Base-by-base conservation (phyloP, 2,113 vertebrate species). In the Macquaria ambigua region DNA sequence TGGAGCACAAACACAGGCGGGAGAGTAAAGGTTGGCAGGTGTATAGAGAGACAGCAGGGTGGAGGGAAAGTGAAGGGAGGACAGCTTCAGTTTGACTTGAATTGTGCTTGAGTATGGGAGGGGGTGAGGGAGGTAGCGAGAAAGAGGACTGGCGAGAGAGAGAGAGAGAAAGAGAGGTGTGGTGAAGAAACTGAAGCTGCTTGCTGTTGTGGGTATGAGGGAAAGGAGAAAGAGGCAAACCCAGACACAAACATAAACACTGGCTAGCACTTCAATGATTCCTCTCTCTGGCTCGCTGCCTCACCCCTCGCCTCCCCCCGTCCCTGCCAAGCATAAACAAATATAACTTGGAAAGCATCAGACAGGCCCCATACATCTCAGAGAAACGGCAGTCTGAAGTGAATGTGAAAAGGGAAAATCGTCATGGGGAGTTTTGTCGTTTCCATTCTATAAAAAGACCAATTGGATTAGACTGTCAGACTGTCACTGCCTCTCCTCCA, bases 161-260 rank as follows among this genome's bases (percentile, higher is more conserved):
- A 39, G 56, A 41, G 43, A 52, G 74, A 28, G 50, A 23, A 15
- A 43, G 79, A 66, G 56, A 52, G 64, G 56, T 23, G 81, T 37
- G 63, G 48, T 48, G 74, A 58, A 72, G 75, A 76, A 82, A 83
- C 83, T 83, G 78, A 90, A 80, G 77, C 67, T n/a, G 85, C 81
- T 83, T 64, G 69, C 86, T 92, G 94, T 93, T 93, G 92, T 92
- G 87, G 76, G 68, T 86, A 43, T 72, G 81, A 87, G 41, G 81
- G 77, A 81, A 87, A 82, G 68, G 78, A 63, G 83, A 84, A 85
- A 62, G 87, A 92, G 75, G 74, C 81, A 87, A 91, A 91, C 67
- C 93, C 91, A 95, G 94, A 95, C 94, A 94, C 91, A 93, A 95
- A 94, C 92, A 95, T 93, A 93, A 95, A 95, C 92, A 95, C 77